Evolutionary conservation across 2,797 vertebrate species (phyloP), one percentile per base, ranked within the genome.

Genomic region (Sorex maritimensis): DNA sequence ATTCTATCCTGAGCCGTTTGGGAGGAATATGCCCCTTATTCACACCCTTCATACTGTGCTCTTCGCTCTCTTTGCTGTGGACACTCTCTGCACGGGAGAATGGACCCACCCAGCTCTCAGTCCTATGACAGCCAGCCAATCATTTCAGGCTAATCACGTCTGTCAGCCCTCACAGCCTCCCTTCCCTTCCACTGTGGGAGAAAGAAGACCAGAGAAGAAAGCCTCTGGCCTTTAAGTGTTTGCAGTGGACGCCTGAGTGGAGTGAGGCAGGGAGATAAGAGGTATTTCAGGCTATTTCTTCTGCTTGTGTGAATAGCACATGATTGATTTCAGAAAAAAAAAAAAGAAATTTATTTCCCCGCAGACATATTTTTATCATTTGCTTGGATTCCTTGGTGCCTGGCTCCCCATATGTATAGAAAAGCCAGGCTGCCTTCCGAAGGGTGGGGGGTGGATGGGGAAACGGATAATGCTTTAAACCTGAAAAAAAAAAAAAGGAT

Each of bases 261-360:
- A 97, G 95, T 88, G 95, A 94, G 85, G 63, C 28, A 6, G 88
- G 58, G 73, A 96, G 92, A 96, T 95, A 97, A 97, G 90, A 44
- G 55, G 41, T 93, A 69, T 80, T 97, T 91, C 83, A 81, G 93
- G 68, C 49, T 93, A 41, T 96, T 97, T 92, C 46, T 95, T 93
- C 87, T 95, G 88, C 97, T 95, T 81, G 30, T 92, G 89, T 97
- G 97, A 97, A 96, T 97, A 94, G 87, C 88, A 88, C 61, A 81
- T 97, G 97, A 97, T 94, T 97, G 95, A 97, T 97, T 97, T 98
- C 78, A 95, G 92, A 95, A 94, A 96, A 94, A 34, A 94, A 34
- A 34, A 34, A 96, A 97, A 92, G 87, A 81, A 97, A 97, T 93
- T 93, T 58, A 24, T 97, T 98, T 97, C 90, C 79, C 87, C 91